phyloP scores from a whole-genome alignment of 2,888 invertebrate species.

The Drosophila quinaria region DNA sequence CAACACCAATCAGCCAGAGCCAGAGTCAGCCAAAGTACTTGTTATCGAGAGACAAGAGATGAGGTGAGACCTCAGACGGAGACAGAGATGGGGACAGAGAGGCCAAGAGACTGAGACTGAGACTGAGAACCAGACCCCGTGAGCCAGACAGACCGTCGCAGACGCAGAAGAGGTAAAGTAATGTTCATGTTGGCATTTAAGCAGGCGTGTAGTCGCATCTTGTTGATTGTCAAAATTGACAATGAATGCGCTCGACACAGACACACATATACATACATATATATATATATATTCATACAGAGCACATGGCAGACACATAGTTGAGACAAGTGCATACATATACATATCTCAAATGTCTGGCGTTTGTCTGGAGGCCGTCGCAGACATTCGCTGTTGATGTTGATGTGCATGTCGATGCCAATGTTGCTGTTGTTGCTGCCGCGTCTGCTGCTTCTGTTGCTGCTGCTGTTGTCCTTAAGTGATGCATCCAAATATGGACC shows the following conservation, averaged over 20 bases:
- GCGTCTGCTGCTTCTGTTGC: slow-evolving; percentile 29
- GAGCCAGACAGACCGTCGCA: slow-evolving; percentile 77
- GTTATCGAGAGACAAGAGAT: slow-evolving; percentile 21
- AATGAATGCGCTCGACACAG: slow-evolving; percentile 72
- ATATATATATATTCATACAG: slow-evolving; percentile 8
- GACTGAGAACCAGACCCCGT: slow-evolving; percentile 33
- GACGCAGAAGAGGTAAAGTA: slow-evolving; percentile 50
- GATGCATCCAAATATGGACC: slow-evolving; percentile 83
- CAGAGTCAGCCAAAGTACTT: slow-evolving; percentile 52
- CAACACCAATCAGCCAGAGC: slow-evolving; percentile 59
- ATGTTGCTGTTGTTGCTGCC: slow-evolving; percentile 34
- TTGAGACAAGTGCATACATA: slow-evolving; percentile 78
- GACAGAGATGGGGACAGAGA: slow-evolving; percentile 1
- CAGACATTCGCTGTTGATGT: slow-evolving; percentile 56
- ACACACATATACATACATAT: slow-evolving; percentile 29
- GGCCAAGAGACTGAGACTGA: slow-evolving; percentile 7
- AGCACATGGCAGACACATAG: slow-evolving; percentile 33
- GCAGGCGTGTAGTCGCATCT: slow-evolving; percentile 76
- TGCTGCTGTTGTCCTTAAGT: slow-evolving; percentile 72
- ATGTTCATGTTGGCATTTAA: slow-evolving; percentile 74
- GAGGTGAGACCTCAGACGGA: slow-evolving; percentile 10
- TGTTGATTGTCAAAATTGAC: slow-evolving; percentile 84
- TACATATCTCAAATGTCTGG: slow-evolving; percentile 78
- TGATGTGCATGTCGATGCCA: slow-evolving; percentile 52
- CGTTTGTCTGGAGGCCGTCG: slow-evolving; percentile 82